A percentile compares a stretch with the other conserved stretches of the same genome.
phyloP scores from a whole-genome alignment of 2,888 invertebrate species.

The Sminthurinus aureus region DNA sequence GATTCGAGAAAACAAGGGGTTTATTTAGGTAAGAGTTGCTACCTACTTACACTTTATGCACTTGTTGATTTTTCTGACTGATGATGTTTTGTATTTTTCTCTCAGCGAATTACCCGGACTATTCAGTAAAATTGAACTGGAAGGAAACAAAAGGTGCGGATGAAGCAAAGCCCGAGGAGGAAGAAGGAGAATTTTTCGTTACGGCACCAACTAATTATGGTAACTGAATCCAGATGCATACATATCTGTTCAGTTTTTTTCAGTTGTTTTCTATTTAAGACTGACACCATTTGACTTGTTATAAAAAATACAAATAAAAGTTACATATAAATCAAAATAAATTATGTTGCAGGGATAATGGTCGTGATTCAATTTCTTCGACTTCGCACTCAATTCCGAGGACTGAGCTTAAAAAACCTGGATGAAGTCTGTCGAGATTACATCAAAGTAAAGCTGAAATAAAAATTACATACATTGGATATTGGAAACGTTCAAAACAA shows the following conservation, averaged over 20 bases:
- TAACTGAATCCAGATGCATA: background rate
- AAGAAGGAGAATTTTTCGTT: slow-evolving; percentile 40
- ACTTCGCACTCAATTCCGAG: slow-evolving; percentile 43
- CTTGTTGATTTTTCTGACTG: too few species aligned
- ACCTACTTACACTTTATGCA: too few species aligned
- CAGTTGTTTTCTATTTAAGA: too few species aligned
- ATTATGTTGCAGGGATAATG: slow-evolving; percentile 39
- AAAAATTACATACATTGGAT: too few species aligned
- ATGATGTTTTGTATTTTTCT: too few species aligned
- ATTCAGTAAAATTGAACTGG: slow-evolving; percentile 25
- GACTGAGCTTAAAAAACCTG: slow-evolving; percentile 7
- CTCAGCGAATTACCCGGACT: slow-evolving; percentile 20
- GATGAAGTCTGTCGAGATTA: slow-evolving; percentile 41
- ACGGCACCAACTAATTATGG: slow-evolving; percentile 55
- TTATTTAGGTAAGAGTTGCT: background rate
- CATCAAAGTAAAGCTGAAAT: slow-evolving; percentile 31
- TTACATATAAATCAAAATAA: too few species aligned
- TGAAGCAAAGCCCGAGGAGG: background rate
- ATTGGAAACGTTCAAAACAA: too few species aligned
- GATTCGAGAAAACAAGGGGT: slow-evolving; percentile 25
- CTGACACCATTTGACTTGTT: too few species aligned
- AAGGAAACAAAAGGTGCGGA: slow-evolving; percentile 5
- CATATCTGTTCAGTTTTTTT: too few species aligned
- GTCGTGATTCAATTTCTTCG: slow-evolving; percentile 56
- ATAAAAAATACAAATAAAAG: too few species aligned